Conservation (phyloP, 1,140 invertebrate species). For the Orius laevigatus region DNA sequence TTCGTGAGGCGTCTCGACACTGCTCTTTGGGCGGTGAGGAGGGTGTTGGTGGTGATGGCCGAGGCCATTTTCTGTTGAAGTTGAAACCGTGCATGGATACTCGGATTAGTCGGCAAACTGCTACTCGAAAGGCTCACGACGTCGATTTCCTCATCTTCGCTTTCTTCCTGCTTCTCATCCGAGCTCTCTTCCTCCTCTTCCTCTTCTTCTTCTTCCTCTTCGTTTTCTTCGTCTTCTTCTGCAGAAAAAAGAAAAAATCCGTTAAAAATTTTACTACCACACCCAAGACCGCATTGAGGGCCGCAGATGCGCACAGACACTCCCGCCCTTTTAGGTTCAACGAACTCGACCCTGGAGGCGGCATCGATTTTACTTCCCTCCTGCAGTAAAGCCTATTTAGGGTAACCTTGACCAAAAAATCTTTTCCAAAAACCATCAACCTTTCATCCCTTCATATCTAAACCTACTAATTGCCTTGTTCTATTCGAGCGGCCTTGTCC, state of each 20-base stretch:
- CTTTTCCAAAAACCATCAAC: no score
- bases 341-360: no score
- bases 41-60: slow-evolving; percentile 1
- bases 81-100: background rate
- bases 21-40: slow-evolving; percentile 7
- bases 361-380: no score
- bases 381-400: no score
- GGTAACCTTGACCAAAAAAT: no score
- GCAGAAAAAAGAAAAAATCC: slow-evolving; percentile 4
- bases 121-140: slow-evolving; percentile 41
- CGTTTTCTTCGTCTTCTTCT: slow-evolving; percentile 10
- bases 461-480: no score
- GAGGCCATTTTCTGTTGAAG: slow-evolving; percentile 7
- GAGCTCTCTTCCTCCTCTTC: slow-evolving; percentile 41
- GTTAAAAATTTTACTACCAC: background rate
- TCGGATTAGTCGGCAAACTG: slow-evolving; percentile 19
- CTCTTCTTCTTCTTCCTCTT: slow-evolving; percentile 23
- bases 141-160: slow-evolving; percentile 69
- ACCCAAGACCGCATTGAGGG: no score
- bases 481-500: no score
- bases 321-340: no score
- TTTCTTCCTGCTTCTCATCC: slow-evolving; percentile 6
- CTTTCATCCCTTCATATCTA: no score
- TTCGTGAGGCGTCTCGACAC: slow-evolving; percentile 8
- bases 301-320: no score